A percentile compares a stretch with the other conserved stretches of the same genome.
Conservation (phyloP, 2,888 invertebrate genomes). For the Dendrolimus houi region DNA sequence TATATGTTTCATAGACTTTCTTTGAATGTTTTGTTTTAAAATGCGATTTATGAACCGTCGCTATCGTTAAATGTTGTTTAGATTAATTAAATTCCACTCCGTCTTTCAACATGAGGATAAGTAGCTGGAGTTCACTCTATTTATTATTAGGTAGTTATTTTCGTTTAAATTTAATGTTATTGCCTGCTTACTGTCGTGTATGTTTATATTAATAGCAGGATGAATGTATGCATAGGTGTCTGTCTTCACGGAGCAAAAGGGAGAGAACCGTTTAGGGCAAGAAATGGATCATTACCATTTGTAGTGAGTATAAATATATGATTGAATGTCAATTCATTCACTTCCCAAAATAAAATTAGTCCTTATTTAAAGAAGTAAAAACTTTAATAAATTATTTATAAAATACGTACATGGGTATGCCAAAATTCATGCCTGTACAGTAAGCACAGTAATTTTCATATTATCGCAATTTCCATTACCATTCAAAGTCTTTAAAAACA, state of each 20-base stretch:
- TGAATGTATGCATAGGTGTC: not conserved
- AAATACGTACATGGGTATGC: too few species aligned
- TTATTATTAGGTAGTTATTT: slow-evolving; percentile 27
- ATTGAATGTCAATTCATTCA: too few species aligned
- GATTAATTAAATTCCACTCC: slow-evolving; percentile 14
- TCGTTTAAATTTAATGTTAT: slow-evolving; percentile 4
- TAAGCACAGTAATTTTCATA: too few species aligned
- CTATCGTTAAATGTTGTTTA: slow-evolving; percentile 5
- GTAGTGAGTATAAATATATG: slow-evolving; percentile 32
- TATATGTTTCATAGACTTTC: too few species aligned
- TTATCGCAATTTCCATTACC: too few species aligned
- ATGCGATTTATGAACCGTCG: slow-evolving; percentile 18
- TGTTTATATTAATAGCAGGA: not conserved
- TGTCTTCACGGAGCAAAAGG: slow-evolving; percentile 8
- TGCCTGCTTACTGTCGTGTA: not conserved
- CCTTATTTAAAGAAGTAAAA: too few species aligned
- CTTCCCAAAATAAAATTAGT: too few species aligned
- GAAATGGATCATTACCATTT: slow-evolving; percentile 35
- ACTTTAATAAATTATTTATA: too few species aligned
- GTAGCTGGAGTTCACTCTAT: slow-evolving; percentile 28
- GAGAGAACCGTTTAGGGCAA: slow-evolving; percentile 40
- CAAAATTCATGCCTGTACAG: too few species aligned
- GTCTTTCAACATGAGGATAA: slow-evolving; percentile 21
- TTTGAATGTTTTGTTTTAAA: slow-evolving; percentile 13
- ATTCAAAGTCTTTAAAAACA: not conserved